A percentile compares a stretch with the other conserved stretches of the same genome.
phyloP scores from a whole-genome alignment of 2,888 invertebrate species.

The Camptogramma bilineatum region DNA sequence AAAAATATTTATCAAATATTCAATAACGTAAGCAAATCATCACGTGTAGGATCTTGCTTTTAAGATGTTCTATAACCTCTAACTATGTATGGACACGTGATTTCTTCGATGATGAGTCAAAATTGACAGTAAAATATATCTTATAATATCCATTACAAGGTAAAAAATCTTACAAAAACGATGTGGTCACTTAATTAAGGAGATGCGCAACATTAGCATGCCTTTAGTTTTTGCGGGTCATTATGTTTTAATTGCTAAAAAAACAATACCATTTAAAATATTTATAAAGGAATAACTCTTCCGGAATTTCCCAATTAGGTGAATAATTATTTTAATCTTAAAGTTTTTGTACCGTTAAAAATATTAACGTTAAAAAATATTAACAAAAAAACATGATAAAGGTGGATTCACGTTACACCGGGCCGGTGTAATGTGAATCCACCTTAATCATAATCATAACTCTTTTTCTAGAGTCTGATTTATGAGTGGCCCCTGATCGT shows the following conservation, averaged over 20 bases:
- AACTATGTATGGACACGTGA: slow-evolving; percentile 13
- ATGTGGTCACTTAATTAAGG: slow-evolving; percentile 22
- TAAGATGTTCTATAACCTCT: neutral
- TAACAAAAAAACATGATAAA: too few relatives aligned
- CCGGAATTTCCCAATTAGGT: slow-evolving; percentile 14
- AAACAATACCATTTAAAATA: neutral
- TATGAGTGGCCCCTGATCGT: neutral
- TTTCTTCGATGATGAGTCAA: slow-evolving; percentile 45
- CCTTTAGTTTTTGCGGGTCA: slow-evolving; percentile 16
- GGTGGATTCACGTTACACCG: too few relatives aligned
- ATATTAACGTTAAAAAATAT: too few relatives aligned
- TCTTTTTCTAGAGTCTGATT: neutral
- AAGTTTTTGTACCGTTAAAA: neutral
- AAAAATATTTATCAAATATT: too few relatives aligned
- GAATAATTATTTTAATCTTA: neutral
- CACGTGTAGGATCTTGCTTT: neutral
- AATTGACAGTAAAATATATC: slow-evolving; percentile 35
- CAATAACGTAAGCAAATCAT: neutral
- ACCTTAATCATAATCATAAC: too few relatives aligned
- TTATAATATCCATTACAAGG: slow-evolving; percentile 12
- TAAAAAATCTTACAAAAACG: slow-evolving; percentile 25
- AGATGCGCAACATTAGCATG: slow-evolving; percentile 23
- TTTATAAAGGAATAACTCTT: slow-evolving; percentile 1
- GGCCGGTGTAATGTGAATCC: too few relatives aligned
- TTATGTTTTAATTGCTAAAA: slow-evolving; percentile 2